Percentiles rank a stretch among this genome's conserved stretches.
Conservation (phyloP, 2,888 invertebrate genomes). For the Sepioteuthis lessoniana region DNA sequence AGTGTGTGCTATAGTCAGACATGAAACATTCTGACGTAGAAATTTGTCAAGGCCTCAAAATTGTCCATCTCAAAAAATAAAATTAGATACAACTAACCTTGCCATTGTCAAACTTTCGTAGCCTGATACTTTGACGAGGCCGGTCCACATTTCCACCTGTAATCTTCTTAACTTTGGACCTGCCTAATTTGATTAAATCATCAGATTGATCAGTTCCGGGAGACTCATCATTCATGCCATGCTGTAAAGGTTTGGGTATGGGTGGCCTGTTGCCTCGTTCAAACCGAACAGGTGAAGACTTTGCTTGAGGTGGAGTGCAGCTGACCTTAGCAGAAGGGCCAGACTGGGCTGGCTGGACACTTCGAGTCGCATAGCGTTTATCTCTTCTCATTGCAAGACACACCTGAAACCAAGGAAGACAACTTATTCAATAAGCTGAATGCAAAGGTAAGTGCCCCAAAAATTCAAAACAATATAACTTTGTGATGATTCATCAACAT, state of each 20-base stretch:
- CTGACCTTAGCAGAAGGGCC: conserved; percentile 25
- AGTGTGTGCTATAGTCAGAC: too few relatives aligned
- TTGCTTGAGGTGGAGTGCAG: conserved; percentile 13
- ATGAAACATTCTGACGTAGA: too few relatives aligned
- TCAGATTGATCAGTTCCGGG: not conserved
- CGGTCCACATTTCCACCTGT: not conserved
- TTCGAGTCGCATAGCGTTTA: conserved; percentile 45
- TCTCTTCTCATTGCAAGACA: conserved; percentile 43
- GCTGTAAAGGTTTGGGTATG: not conserved
- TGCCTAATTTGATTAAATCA: not conserved
- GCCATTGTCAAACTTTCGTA: not conserved
- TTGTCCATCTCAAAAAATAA: not conserved
- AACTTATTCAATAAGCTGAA: not conserved
- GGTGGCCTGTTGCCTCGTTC: not conserved
- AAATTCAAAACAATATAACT: too few relatives aligned
- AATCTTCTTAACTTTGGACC: not conserved
- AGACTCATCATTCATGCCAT: not conserved
- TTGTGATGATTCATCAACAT: too few relatives aligned
- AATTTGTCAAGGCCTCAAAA: too few relatives aligned
- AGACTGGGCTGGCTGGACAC: conserved; percentile 37
- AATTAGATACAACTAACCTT: not conserved
- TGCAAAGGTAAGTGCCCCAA: too few relatives aligned
- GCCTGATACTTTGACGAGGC: not conserved
- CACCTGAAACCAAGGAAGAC: not conserved
- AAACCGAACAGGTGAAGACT: not conserved